Evolutionary conservation across 2,888 invertebrate species (phyloP).

Genomic region (Gari tellinella): DNA sequence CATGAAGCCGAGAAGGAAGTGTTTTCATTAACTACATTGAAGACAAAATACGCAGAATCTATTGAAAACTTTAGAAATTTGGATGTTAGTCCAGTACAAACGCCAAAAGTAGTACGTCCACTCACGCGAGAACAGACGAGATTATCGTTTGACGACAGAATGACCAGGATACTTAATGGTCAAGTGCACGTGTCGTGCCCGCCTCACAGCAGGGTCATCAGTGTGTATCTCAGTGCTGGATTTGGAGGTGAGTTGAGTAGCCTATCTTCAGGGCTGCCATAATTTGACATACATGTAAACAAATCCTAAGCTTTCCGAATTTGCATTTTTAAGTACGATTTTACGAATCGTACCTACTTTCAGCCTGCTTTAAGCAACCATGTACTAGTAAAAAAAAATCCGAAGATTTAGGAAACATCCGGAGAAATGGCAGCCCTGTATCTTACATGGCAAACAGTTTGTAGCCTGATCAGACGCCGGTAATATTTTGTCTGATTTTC

Average conservation of each 20-base stretch:
- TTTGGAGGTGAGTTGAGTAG: constrained; percentile 71
- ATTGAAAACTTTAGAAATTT: constrained; percentile 62
- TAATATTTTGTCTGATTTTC: no score
- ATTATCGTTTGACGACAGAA: constrained; percentile 64
- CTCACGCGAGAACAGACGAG: constrained; percentile 71
- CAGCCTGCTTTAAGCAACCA: no score
- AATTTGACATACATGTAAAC: no score
- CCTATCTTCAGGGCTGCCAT: no score
- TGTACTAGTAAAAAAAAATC: no score
- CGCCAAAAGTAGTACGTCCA: constrained; percentile 72
- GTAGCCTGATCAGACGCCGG: no score
- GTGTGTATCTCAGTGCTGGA: constrained; percentile 74
- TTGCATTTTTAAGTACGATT: no score
- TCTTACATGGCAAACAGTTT: no score
- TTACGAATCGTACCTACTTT: no score
- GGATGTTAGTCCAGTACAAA: constrained; percentile 74
- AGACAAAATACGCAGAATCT: constrained; percentile 26
- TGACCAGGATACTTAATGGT: constrained; percentile 72
- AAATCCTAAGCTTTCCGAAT: no score
- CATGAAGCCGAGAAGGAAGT: constrained; percentile 44
- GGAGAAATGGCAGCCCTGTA: no score
- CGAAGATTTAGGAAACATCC: no score
- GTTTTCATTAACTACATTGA: constrained; percentile 52
- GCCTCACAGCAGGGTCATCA: constrained; percentile 66
- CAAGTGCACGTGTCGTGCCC: constrained; percentile 70